Conservation (phyloP, 2,113 vertebrate species). For the Entelurus aequoreus region DNA sequence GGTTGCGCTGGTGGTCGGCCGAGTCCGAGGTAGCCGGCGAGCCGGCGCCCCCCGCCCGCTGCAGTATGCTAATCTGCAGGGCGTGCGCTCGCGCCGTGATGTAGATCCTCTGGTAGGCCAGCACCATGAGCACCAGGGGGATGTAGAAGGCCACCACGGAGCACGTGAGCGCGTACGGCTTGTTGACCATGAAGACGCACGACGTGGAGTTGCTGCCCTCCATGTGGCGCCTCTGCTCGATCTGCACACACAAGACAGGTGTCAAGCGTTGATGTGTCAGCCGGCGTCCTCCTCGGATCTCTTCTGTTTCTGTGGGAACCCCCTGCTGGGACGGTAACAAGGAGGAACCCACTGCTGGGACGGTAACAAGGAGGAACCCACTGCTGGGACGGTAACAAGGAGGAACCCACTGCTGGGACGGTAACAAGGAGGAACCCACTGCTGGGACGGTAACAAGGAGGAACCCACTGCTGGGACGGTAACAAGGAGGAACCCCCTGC, state of each 20-base stretch:
- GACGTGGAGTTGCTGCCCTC: conserved; percentile 84
- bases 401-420: too few relatives aligned
- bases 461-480: too few relatives aligned
- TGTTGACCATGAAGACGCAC: conserved; percentile 99
- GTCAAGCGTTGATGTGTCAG: not conserved
- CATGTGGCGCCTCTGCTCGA: conserved; percentile 81
- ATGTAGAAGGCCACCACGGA: conserved; percentile 99
- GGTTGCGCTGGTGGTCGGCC: conserved; percentile 83
- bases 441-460: too few relatives aligned
- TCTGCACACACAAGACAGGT: conserved; percentile 59
- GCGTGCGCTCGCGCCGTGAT: conserved; percentile 90
- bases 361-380: conserved; percentile 2
- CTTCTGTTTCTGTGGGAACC: conserved; percentile 15
- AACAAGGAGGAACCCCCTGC: too few relatives aligned
- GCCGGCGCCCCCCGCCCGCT: conserved; percentile 79
- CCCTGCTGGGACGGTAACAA: conserved; percentile 17
- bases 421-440: too few relatives aligned
- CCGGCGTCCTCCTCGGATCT: not conserved
- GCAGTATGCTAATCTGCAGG: conserved; percentile 86
- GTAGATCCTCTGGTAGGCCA: conserved; percentile 98
- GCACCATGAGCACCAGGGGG: conserved; percentile 91
- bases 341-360: not conserved
- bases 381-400: too few relatives aligned
- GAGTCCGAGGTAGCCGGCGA: conserved; percentile 52
- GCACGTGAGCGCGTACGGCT: conserved; percentile 95